Evolutionary conservation across 2,888 invertebrate species (phyloP), one percentile per base, ranked within the genome.

Genomic region (Teleiodes luculella): DNA sequence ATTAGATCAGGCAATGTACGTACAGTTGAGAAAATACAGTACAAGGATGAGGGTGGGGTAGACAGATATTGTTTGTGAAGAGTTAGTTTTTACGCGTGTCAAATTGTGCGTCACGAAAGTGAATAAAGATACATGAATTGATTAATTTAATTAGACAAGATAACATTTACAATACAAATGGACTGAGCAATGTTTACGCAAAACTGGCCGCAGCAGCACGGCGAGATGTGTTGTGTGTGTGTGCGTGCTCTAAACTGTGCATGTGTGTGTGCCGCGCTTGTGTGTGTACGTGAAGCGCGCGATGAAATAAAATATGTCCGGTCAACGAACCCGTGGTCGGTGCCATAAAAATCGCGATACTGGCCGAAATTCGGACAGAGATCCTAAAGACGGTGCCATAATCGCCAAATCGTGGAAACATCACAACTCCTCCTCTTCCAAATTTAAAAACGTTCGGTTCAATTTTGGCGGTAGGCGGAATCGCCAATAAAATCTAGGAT

Each of bases 241-340:
- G 85, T 74, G 83, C 79, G 78, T 68, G 67, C 62, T 39, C 39
- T 33, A 4, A 18, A 20, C 36, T 48, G 60, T 64, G 66, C 70
- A 77, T 79, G 83, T 79, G 84, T 76, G 83, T 73, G 79, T 72
- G 72, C 72, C 67, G 72, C 69, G 73, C 75, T 66, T 77, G 82
- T 86, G 85, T 84, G 86, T 83, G 86, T 80, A 84, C 85, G 83
- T 87, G 86, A 88, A 86, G 86, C 83, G 87, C 86, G 87, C 88
- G 89, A 87, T 89, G 86, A 88, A 89, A 89, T 89, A 89, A 89
- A 89, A 88, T 88, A 88, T 88, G 89, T 87, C 85, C 88, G 89
- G 88, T 86, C 89, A 86, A 83, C 76, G 89, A 89, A 78, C 89
- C 72, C 81, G 76, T 80, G 85, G 82, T 80, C 83, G 83, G 86